Conservation (phyloP, 1,140 invertebrate genomes). For the Macrotrachela quadricornifera region DNA sequence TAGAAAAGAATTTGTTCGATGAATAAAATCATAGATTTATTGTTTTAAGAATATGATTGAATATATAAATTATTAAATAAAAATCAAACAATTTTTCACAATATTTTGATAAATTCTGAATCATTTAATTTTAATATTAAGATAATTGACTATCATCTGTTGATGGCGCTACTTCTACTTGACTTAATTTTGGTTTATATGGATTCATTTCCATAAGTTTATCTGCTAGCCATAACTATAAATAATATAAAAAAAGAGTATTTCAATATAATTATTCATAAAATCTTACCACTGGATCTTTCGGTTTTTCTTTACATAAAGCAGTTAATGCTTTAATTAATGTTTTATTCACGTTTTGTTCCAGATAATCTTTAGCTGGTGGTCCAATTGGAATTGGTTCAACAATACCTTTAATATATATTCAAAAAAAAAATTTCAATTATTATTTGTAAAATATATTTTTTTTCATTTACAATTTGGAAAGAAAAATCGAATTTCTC, state of each 20-base stretch:
- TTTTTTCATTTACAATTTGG: slow-evolving; percentile 43
- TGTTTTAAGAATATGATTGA: too few relatives aligned
- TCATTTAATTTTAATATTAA: too few relatives aligned
- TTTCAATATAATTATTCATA: background rate
- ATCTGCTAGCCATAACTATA: slow-evolving; percentile 47
- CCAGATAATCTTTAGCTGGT: slow-evolving; percentile 43
- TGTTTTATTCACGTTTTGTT: slow-evolving; percentile 40
- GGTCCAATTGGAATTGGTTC: slow-evolving; percentile 26
- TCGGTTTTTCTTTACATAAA: slow-evolving; percentile 45
- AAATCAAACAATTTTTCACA: too few relatives aligned
- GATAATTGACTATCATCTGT: too few relatives aligned
- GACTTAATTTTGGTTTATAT: slow-evolving; percentile 39
- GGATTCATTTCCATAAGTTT: slow-evolving; percentile 52
- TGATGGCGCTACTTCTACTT: too few relatives aligned
- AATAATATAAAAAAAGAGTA: slow-evolving; percentile 2
- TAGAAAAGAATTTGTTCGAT: too few relatives aligned
- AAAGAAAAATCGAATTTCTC: slow-evolving; percentile 52
- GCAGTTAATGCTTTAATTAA: slow-evolving; percentile 44
- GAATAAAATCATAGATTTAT: too few relatives aligned
- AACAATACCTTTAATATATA: slow-evolving; percentile 17
- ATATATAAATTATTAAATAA: too few relatives aligned
- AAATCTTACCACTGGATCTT: slow-evolving; percentile 40
- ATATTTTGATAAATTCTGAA: too few relatives aligned
- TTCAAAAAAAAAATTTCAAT: background rate
- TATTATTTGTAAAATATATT: background rate